A percentile compares a stretch with the other conserved stretches of the same genome.
These are phyloP conservation scores for Phylloscopus whistleri DNA, from an alignment of 2,113 vertebrate genomes.

Conservation along the genomic window DNA sequence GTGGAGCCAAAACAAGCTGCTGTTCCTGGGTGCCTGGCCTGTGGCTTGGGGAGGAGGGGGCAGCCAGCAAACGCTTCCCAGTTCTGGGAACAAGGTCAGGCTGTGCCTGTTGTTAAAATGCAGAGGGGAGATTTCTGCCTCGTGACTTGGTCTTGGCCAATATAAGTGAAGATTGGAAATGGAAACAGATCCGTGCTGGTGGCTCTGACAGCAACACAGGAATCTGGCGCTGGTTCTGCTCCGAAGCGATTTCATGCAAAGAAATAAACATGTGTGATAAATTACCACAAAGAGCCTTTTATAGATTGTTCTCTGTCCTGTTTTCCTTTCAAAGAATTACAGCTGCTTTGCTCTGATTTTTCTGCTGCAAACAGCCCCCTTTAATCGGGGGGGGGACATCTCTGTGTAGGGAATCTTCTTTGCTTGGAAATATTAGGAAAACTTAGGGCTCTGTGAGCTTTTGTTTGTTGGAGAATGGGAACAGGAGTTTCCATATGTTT, in stretches of 20 bases:
- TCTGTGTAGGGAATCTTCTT: background rate
- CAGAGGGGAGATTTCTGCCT: constrained; percentile 42
- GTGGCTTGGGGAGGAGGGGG: background rate
- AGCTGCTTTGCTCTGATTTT: constrained; percentile 50
- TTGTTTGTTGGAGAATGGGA: background rate
- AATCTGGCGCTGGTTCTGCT: constrained; percentile 47
- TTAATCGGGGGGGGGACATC: background rate
- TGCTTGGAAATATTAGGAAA: background rate
- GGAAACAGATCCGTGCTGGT: constrained; percentile 63
- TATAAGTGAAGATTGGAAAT: constrained; percentile 30
- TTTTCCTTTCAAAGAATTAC: constrained; percentile 61
- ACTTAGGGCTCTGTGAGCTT: background rate
- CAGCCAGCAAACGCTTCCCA: background rate
- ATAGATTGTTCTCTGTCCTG: constrained; percentile 58
- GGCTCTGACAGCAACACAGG: constrained; percentile 53
- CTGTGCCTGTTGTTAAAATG: constrained; percentile 48
- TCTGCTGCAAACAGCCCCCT: background rate
- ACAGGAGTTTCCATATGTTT: background rate
- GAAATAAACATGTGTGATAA: constrained; percentile 66
- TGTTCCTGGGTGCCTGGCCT: background rate
- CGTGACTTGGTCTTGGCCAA: constrained; percentile 40
- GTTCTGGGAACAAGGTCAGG: constrained; percentile 56
- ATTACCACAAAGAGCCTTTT: constrained; percentile 66
- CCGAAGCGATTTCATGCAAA: constrained; percentile 3
- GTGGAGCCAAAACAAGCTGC: background rate